phyloP scores from a whole-genome alignment of 2,888 invertebrate species.

The Pristionchus exspectatus region DNA sequence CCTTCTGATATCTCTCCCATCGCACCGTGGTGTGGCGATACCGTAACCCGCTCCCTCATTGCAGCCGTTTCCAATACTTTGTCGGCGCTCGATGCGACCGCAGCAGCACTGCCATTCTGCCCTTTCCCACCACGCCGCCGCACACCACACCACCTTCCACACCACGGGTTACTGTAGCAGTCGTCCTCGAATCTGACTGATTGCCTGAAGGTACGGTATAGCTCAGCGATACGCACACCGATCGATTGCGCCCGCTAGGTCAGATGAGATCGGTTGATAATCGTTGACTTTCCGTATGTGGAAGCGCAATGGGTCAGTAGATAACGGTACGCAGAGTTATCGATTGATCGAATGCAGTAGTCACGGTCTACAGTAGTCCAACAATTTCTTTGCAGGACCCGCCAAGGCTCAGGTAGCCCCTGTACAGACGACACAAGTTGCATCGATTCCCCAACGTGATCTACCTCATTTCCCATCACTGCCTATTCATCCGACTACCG shows the following conservation, averaged over 20 bases:
- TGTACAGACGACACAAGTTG: conserved; percentile 28
- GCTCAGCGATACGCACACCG: conserved; percentile 18
- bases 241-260: neutral
- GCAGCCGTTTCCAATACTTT: neutral
- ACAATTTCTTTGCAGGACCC: neutral
- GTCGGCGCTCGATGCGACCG: conserved; percentile 46
- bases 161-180: conserved; percentile 51
- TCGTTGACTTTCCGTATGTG: conserved; percentile 36
- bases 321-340: conserved; percentile 16
- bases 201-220: conserved; percentile 40
- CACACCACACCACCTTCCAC: neutral
- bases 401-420: conserved; percentile 7
- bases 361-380: neutral
- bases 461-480: conserved; percentile 2
- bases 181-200: conserved; percentile 32
- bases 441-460: neutral
- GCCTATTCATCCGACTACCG: neutral
- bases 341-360: conserved; percentile 13
- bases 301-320: conserved; percentile 18
- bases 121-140: neutral
- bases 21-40: conserved; percentile 12
- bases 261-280: neutral
- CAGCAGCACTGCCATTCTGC: conserved; percentile 50
- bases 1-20: neutral
- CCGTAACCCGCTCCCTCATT: conserved; percentile 42